phyloP scores from a whole-genome alignment of 2,888 invertebrate species.

The Lithophane socia region DNA sequence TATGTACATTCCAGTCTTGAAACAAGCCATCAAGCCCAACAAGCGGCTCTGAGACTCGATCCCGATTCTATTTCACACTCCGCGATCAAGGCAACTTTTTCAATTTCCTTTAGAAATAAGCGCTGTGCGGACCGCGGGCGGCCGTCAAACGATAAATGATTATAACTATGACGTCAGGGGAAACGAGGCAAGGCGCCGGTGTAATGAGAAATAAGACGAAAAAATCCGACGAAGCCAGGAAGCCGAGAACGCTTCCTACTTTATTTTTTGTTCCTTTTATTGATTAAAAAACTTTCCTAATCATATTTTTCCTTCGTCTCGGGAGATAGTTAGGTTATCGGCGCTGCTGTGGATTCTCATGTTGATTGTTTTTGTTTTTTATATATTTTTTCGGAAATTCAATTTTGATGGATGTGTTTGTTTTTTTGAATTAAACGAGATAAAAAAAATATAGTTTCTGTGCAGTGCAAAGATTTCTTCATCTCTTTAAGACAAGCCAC shows the following conservation, averaged over 20 bases:
- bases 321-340: conserved; percentile 71
- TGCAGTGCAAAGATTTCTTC: not conserved
- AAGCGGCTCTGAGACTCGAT: conserved; percentile 64
- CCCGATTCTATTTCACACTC: conserved; percentile 76
- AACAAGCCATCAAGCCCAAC: conserved; percentile 65
- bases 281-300: conserved; percentile 88
- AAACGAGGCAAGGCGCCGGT: conserved; percentile 79
- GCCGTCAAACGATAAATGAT: conserved; percentile 89
- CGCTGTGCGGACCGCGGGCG: conserved; percentile 76
- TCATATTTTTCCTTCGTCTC: conserved; percentile 78
- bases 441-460: not conserved
- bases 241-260: conserved; percentile 66
- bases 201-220: conserved; percentile 85
- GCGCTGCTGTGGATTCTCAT: conserved; percentile 63
- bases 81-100: conserved; percentile 84
- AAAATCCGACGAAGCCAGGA: conserved; percentile 71
- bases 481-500: not conserved
- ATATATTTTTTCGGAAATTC: conserved; percentile 31
- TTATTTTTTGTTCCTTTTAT: conserved; percentile 79
- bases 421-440: not conserved
- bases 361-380: conserved; percentile 64
- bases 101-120: conserved; percentile 83
- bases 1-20: conserved; percentile 25
- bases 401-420: conserved; percentile 35
- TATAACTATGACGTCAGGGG: conserved; percentile 87